A percentile compares a stretch with the other conserved stretches of the same genome.
phyloP scores from a whole-genome alignment of 2,888 invertebrate genomes.

The Limnephilus marmoratus region DNA sequence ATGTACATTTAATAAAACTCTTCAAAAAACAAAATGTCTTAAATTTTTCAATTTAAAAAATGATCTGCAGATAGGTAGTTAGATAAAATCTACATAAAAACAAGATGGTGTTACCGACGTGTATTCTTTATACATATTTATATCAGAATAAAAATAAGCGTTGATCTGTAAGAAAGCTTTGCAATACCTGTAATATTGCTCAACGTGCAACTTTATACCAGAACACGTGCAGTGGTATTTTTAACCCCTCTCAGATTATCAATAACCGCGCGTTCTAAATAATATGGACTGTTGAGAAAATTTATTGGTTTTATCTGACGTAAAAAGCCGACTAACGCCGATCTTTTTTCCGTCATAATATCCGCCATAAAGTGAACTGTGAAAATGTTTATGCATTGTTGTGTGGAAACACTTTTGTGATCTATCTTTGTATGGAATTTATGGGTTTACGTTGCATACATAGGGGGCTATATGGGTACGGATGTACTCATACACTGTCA shows the following conservation, averaged over 20 bases:
- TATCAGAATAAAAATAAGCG: too few species aligned
- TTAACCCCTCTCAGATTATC: neutral
- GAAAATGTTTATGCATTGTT: constrained; percentile 43
- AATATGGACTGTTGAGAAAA: neutral
- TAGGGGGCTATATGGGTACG: neutral
- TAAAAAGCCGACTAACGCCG: neutral
- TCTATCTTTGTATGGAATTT: constrained; percentile 36
- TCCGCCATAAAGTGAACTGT: neutral
- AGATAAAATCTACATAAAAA: neutral
- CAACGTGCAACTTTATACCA: neutral
- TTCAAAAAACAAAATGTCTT: too few species aligned
- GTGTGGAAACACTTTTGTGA: constrained; percentile 7
- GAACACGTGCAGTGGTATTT: constrained; percentile 32
- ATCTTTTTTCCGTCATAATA: constrained; percentile 24
- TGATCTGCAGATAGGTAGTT: neutral
- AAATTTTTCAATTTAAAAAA: too few species aligned
- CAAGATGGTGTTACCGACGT: neutral
- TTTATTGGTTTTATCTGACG: constrained; percentile 19
- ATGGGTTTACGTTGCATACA: neutral
- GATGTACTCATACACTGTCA: neutral
- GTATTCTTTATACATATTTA: neutral
- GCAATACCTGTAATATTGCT: neutral
- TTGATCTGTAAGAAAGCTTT: neutral
- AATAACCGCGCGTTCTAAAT: neutral
- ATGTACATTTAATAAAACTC: too few species aligned